Percentiles rank a stretch among this genome's conserved stretches.
Conservation (phyloP, 2,888 invertebrate species). For the Andrena hattorfiana region DNA sequence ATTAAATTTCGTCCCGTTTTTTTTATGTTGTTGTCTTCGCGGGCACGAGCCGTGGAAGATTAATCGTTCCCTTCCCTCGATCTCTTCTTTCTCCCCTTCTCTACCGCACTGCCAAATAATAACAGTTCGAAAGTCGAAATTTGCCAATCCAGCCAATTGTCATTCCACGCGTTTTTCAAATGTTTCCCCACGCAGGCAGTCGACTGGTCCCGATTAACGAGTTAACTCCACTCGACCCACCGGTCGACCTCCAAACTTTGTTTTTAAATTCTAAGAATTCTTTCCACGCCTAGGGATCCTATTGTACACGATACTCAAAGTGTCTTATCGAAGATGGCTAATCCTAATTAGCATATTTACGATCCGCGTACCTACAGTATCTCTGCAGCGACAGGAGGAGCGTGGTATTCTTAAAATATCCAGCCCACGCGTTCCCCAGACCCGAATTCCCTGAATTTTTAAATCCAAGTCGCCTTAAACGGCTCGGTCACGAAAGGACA, state of each 20-base stretch:
- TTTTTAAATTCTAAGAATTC: neutral
- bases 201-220: neutral
- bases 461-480: neutral
- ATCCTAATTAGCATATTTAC: neutral
- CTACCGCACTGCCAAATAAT: neutral
- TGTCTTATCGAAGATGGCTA: neutral
- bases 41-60: neutral
- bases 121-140: neutral
- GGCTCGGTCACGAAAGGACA: neutral
- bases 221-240: neutral
- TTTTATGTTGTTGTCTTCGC: neutral
- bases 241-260: conserved; percentile 14
- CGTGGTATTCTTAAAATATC: neutral
- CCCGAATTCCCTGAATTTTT: neutral
- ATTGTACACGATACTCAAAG: neutral
- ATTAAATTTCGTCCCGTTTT: conserved; percentile 15
- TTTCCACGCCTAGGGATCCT: neutral
- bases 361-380: neutral
- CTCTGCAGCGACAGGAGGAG: neutral
- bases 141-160: too few relatives aligned
- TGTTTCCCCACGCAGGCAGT: neutral
- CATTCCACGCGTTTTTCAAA: neutral
- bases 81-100: neutral
- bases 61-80: neutral
- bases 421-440: neutral